Conservation (phyloP, 2,113 vertebrate genomes). For the Ailurus styani region DNA sequence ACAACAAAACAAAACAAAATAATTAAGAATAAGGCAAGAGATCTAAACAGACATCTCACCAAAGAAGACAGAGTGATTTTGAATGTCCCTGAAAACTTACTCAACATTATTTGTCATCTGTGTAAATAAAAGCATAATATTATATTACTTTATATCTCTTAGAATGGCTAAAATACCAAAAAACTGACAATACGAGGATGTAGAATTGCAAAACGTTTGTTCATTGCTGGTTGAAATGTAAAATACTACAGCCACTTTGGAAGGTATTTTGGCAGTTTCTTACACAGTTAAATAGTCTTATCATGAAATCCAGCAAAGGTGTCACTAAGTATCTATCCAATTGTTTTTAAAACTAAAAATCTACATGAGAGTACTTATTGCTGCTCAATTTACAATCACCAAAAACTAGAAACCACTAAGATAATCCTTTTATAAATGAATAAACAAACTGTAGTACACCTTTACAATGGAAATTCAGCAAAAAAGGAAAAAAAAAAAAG, state of each 20-base stretch:
- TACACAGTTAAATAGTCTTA: neutral
- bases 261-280: neutral
- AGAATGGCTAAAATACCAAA: neutral
- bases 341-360: neutral
- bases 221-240: neutral
- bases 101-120: neutral
- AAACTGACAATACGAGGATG: neutral
- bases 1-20: neutral
- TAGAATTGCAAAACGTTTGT: neutral
- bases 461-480: neutral
- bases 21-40: neutral
- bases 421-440: neutral
- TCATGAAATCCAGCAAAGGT: neutral
- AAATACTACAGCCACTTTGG: neutral
- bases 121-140: neutral
- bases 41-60: neutral
- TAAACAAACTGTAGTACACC: neutral
- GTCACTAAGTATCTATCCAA: neutral
- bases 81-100: neutral
- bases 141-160: neutral
- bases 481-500: neutral
- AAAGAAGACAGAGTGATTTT: neutral
- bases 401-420: neutral
- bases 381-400: neutral
- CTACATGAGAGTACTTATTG: neutral